Evolutionary conservation across 2,797 vertebrate species (phyloP).

Genomic region (Takifugu rubripes): DNA sequence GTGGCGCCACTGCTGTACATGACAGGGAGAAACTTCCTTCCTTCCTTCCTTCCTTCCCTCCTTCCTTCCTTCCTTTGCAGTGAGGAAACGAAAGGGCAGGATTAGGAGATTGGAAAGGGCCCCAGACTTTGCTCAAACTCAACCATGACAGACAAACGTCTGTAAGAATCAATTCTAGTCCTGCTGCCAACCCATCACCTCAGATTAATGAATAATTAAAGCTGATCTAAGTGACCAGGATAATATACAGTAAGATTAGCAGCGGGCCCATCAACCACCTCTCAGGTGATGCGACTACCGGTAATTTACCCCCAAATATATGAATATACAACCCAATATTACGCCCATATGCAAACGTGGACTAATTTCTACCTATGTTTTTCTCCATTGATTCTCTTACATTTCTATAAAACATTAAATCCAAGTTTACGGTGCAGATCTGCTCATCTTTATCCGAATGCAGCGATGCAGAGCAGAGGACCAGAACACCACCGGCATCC

Average conservation of each 20-base stretch:
- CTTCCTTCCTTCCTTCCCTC: neutral
- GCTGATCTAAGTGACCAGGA: conserved; percentile 49
- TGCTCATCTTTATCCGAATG: conserved; percentile 1
- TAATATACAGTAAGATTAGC: conserved; percentile 47
- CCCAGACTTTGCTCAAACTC: conserved; percentile 32
- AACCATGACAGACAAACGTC: conserved; percentile 63
- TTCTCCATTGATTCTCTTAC: no score
- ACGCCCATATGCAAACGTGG: no score
- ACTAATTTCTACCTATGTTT: no score
- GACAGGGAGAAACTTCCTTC: conserved; percentile 50
- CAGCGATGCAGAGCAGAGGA: conserved; percentile 18
- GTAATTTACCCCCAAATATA: conserved; percentile 24
- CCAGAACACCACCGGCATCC: conserved; percentile 11
- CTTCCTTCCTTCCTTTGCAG: neutral
- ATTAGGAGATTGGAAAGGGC: conserved; percentile 39
- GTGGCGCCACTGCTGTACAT: conserved; percentile 73
- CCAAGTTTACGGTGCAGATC: no score
- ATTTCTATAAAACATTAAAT: no score
- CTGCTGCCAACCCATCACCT: conserved; percentile 49
- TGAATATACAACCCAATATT: neutral
- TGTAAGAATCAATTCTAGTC: conserved; percentile 69
- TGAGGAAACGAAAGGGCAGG: conserved; percentile 10
- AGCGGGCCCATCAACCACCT: conserved; percentile 28
- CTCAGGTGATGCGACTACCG: conserved; percentile 25
- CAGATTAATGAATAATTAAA: conserved; percentile 75